Base-by-base conservation (phyloP, 2,113 vertebrate species). In the Mola mola region DNA sequence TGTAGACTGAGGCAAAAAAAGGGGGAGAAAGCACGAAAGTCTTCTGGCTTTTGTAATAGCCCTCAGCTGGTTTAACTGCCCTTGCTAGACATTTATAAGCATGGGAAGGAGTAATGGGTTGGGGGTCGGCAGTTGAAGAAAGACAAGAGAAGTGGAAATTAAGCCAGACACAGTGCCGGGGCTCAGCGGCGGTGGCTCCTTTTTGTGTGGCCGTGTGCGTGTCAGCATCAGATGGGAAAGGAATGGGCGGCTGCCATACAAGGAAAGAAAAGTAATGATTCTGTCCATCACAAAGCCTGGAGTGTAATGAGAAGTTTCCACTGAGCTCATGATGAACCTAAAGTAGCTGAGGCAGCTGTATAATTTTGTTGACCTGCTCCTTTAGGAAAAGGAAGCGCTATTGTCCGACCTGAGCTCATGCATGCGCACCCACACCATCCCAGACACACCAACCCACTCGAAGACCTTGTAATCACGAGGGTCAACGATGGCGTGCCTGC, bases 391-490 rank as follows among this genome's bases (percentile, higher is more conserved):
- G 29, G 20, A 29, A 46, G 48, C 49, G 50, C 78, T 70, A 37
- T 66, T 80, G 78, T 79, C n/a, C n/a, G 83, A 86, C 75, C 67
- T 59, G 49, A 19, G 56, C 46, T 70, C 61, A 60, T 40, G 57
- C 66, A 78, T 58, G 51, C 43, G 20, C 72, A 53, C 62, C 46
- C 47, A 50, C 53, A 52, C 22, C 8, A 28, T 21, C 17, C 26
- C 21, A 55, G 42, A 43, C 44, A 53, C 15, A 46, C 28, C 40
- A 33, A 58, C 53, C 52, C 64, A 55, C 60, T 58, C 68, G 26
- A 67, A 48, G 79, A 83, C 85, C 84, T 73, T 82, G 76, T 79
- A 88, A 87, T 88, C 86, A 89, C 70, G 72, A 63, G 84, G 89
- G 86, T 90, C 87, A 87, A 63, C 55, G 67, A 82, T 81, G 82